These are phyloP conservation scores for Takifugu ocellatus DNA, from an alignment of 2,797 vertebrate species.

Conservation along the genomic window DNA sequence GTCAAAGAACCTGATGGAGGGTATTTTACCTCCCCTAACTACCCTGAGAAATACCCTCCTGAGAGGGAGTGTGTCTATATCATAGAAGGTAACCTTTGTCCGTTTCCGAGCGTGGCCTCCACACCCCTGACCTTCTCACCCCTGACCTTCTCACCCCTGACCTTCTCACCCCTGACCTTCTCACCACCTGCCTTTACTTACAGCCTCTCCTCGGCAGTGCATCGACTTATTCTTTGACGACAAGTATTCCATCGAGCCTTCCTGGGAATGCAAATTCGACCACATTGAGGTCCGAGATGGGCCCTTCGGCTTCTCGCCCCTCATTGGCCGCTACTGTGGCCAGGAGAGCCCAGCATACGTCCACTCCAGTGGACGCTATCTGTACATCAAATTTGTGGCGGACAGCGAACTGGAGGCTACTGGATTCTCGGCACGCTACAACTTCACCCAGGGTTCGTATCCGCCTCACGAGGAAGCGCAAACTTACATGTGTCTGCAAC, in stretches of 20 bases:
- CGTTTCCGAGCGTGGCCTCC: background rate
- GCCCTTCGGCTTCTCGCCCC: slow-evolving; percentile 94
- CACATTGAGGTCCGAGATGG: slow-evolving; percentile 98
- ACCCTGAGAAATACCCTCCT: slow-evolving; percentile 94
- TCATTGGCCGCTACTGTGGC: slow-evolving; percentile 96
- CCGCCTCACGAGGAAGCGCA: background rate
- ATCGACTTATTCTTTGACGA: slow-evolving; percentile 95
- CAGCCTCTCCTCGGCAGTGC: slow-evolving; percentile 93
- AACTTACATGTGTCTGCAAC: too few relatives aligned
- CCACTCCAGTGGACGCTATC: slow-evolving; percentile 92
- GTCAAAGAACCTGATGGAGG: slow-evolving; percentile 91
- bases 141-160: too few relatives aligned
- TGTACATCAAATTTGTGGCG: slow-evolving; percentile 98
- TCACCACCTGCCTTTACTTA: slow-evolving; percentile 27
- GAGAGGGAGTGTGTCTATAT: slow-evolving; percentile 97
- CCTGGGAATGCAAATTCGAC: slow-evolving; percentile 99
- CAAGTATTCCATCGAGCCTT: slow-evolving; percentile 94
- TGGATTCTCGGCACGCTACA: slow-evolving; percentile 95
- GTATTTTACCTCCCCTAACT: slow-evolving; percentile 95
- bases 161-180: background rate
- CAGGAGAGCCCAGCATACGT: slow-evolving; percentile 89
- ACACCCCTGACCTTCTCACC: too few relatives aligned
- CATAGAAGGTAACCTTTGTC: slow-evolving; percentile 86
- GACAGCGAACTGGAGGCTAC: slow-evolving; percentile 93
- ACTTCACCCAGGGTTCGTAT: slow-evolving; percentile 92